phyloP scores from a whole-genome alignment of 1,140 invertebrate species.

The Homalodisca vitripennis region DNA sequence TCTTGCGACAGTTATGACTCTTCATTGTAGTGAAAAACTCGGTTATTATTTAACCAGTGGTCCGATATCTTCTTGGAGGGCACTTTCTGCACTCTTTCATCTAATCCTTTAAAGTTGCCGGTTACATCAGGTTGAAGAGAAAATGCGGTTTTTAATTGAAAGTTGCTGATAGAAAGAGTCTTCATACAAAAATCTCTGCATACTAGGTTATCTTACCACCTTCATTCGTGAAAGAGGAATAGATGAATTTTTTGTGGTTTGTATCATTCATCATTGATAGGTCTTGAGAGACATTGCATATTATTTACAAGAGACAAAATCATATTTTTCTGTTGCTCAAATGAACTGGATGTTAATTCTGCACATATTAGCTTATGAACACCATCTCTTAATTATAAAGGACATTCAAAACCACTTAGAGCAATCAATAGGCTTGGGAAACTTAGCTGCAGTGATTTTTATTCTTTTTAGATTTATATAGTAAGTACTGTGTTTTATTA shows the following conservation, averaged over 20 bases:
- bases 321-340: neutral
- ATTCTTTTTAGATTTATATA: neutral
- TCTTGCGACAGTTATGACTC: neutral
- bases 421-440: neutral
- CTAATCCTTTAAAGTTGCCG: neutral
- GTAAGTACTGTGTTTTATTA: neutral
- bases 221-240: neutral
- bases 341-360: no score
- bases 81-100: neutral
- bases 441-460: neutral
- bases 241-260: neutral
- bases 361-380: neutral
- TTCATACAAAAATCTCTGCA: neutral
- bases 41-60: neutral
- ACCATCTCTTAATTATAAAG: neutral
- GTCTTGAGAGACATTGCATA: neutral
- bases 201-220: neutral
- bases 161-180: neutral
- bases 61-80: neutral
- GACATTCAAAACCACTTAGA: neutral
- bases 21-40: neutral
- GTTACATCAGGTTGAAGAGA: neutral
- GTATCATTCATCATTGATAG: neutral
- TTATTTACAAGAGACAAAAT: neutral
- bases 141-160: neutral